phyloP scores from a whole-genome alignment of 2,113 vertebrate genomes.

The Numenius arquata region DNA sequence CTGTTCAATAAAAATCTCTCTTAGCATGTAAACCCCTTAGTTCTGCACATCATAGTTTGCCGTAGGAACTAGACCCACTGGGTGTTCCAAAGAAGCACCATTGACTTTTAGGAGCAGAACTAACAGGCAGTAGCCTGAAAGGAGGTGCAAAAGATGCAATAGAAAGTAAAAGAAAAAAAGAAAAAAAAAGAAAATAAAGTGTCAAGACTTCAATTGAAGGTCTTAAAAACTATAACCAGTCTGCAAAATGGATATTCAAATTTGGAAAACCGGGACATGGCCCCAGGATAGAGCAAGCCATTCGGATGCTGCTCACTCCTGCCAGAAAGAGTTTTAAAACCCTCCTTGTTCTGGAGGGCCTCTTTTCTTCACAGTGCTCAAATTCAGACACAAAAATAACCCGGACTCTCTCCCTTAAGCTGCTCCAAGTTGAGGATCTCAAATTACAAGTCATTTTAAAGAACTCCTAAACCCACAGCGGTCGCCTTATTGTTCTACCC shows the following conservation, averaged over 20 bases:
- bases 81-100: not conserved
- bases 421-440: not conserved
- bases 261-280: not conserved
- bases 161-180: not conserved
- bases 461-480: not conserved
- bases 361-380: not conserved
- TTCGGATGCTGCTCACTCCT: not conserved
- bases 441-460: not conserved
- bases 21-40: not conserved
- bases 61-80: not conserved
- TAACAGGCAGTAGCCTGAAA: not conserved
- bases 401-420: not conserved
- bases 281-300: not conserved
- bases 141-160: not conserved
- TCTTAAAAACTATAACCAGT: not conserved
- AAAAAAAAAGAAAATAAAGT: not conserved
- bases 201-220: not conserved
- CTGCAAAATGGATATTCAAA: not conserved
- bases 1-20: not conserved
- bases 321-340: not conserved
- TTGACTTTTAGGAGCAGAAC: not conserved
- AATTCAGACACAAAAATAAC: not conserved
- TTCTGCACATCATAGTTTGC: not conserved
- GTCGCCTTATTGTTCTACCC: not conserved
- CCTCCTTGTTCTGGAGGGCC: not conserved